Conservation (phyloP, 2,113 vertebrate species). For the Pithys albifrons region DNA sequence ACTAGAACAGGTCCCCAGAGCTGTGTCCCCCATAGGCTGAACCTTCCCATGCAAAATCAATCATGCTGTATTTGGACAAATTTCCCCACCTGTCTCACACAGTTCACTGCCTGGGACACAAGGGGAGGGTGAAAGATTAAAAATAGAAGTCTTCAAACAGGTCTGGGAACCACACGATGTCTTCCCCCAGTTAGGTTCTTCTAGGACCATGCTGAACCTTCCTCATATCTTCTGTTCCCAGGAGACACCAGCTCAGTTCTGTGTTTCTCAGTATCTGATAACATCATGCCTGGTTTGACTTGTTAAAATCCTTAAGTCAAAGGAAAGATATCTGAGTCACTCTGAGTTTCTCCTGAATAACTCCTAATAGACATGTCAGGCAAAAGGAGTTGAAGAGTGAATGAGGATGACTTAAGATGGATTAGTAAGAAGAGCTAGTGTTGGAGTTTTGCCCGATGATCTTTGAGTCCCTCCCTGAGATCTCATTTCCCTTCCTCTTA, state of each 20-base stretch:
- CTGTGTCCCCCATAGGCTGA: not conserved
- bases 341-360: not conserved
- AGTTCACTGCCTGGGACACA: not conserved
- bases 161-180: not conserved
- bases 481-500: constrained; percentile 14
- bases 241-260: not conserved
- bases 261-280: not conserved
- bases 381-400: not conserved
- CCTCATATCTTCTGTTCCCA: not conserved
- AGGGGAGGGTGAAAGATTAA: not conserved
- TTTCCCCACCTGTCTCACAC: not conserved
- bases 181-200: not conserved
- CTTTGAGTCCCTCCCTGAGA: not conserved
- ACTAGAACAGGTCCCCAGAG: too few relatives aligned
- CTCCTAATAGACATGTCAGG: not conserved
- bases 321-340: constrained; percentile 6
- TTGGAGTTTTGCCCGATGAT: not conserved
- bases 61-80: not conserved
- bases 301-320: not conserved
- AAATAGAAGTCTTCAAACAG: not conserved
- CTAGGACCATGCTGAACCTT: not conserved
- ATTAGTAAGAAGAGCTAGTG: constrained; percentile 3
- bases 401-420: not conserved
- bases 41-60: not conserved
- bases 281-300: not conserved